phyloP scores from a whole-genome alignment of 2,113 vertebrate genomes.

The Prionailurus viverrinus region DNA sequence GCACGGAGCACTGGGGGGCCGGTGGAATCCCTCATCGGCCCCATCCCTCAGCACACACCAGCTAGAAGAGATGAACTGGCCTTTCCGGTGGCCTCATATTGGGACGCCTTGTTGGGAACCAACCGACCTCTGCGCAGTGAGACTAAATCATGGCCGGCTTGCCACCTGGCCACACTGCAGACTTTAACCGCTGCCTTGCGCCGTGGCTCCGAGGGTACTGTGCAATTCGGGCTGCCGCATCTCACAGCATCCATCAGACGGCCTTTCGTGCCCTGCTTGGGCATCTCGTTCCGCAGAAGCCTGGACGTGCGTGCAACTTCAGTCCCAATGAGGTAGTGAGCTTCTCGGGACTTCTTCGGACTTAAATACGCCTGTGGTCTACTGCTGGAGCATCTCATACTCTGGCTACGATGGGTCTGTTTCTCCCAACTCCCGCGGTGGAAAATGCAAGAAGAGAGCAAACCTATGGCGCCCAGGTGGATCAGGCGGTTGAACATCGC shows the following conservation, averaged over 20 bases:
- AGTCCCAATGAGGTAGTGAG: background rate
- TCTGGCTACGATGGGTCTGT: too few species aligned
- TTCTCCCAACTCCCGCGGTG: background rate
- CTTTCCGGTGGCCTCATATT: constrained; percentile 22
- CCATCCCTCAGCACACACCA: background rate
- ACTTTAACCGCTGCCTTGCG: constrained; percentile 8
- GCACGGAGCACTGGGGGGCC: background rate
- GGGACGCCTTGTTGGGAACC: background rate
- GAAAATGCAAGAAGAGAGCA: background rate
- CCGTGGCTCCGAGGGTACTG: rapidly evolving
- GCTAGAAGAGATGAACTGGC: constrained; percentile 49
- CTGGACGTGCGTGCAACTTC: background rate
- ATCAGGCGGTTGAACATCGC: background rate
- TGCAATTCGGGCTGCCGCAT: rapidly evolving
- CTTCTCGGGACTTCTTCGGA: background rate
- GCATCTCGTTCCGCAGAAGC: background rate
- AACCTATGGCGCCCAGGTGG: background rate
- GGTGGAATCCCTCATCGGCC: background rate
- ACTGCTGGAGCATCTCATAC: background rate
- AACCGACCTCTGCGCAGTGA: background rate
- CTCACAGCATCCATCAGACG: rapidly evolving
- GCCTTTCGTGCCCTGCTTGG: background rate
- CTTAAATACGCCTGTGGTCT: background rate
- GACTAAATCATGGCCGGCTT: background rate
- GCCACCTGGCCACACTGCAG: background rate